Evolutionary conservation across 2,797 vertebrate genomes (phyloP), one percentile per base, ranked within the genome.

Genomic region (Fistularia commersonii): DNA sequence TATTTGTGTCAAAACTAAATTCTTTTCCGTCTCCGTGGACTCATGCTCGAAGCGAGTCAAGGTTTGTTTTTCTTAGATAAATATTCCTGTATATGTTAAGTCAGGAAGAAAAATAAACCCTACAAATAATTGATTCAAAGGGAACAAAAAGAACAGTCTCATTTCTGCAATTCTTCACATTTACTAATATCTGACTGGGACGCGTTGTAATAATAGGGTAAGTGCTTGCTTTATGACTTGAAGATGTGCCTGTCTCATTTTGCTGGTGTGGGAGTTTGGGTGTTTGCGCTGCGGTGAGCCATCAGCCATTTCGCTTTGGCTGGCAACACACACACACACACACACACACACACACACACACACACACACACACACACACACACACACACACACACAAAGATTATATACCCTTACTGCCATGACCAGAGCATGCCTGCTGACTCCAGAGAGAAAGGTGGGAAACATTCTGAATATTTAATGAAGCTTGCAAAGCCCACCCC

Each of bases 391-490:
- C 55, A 66, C 58, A 64, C 65, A 51, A 31, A 70, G 8, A 80
- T 75, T 80, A 79, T 79, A 77, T 75, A 80, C 57, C 54, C 73
- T 64, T 62, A 51, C 82, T 69, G 71, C 66, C 64, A 67, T 54
- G 42, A 57, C 73, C 57, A 64, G 73, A 46, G 71, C 72, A 73
- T 83, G 79, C 80, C 80, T 80, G 68, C 77, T 76, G 80, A 82
- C 83, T 83, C 78, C 60, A 61, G 82, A 83, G 82, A 76, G 76
- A 78, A 76, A 61, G 69, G 77, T 80, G 76, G 74, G 83, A 87
- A 86, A 81, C 73, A 84, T 80, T 79, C 76, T 95, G 93, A 94
- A 95, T 96, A 94, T 96, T 96, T 96, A 93, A 95, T 95, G 92
- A 94, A 94, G 92, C 94, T 90, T 86, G 88, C 92, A 74, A 82